These are phyloP conservation scores for Orchestes rusci DNA, from an alignment of 2,888 invertebrate species.

Conservation along the genomic window DNA sequence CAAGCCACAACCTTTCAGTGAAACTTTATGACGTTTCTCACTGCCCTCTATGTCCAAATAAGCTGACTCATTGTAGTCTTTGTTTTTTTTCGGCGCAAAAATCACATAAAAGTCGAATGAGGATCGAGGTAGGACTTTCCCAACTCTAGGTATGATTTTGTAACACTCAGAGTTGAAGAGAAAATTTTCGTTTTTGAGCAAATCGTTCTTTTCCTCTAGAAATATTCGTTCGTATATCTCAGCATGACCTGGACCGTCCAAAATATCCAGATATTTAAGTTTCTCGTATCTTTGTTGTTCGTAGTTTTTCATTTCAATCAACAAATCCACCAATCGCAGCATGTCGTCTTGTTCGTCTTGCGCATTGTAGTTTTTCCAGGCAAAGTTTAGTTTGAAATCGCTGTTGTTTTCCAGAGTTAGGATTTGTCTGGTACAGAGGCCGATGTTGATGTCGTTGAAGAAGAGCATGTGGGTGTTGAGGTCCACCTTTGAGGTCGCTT, in stretches of 20 bases:
- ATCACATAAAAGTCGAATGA: constrained; percentile 48
- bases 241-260: constrained; percentile 34
- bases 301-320: constrained; percentile 31
- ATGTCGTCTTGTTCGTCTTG: constrained; percentile 39
- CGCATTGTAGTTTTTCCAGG: constrained; percentile 51
- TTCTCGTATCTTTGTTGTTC: constrained; percentile 33
- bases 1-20: constrained; percentile 49
- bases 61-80: constrained; percentile 46
- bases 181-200: constrained; percentile 34
- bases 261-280: constrained; percentile 34
- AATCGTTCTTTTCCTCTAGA: constrained; percentile 39
- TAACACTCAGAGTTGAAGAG: constrained; percentile 31
- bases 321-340: constrained; percentile 27
- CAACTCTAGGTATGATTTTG: constrained; percentile 36
- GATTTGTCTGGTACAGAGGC: constrained; percentile 45
- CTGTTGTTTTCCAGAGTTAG: constrained; percentile 53
- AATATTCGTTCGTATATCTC: constrained; percentile 43
- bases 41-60: constrained; percentile 56
- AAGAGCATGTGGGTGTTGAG: constrained; percentile 47
- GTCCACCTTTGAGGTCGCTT: too few relatives aligned
- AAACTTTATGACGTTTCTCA: constrained; percentile 47
- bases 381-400: constrained; percentile 47
- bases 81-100: constrained; percentile 51
- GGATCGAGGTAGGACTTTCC: constrained; percentile 54
- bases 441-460: constrained; percentile 54